phyloP scores from a whole-genome alignment of 2,888 invertebrate genomes.

The Drosophila histrio region DNA sequence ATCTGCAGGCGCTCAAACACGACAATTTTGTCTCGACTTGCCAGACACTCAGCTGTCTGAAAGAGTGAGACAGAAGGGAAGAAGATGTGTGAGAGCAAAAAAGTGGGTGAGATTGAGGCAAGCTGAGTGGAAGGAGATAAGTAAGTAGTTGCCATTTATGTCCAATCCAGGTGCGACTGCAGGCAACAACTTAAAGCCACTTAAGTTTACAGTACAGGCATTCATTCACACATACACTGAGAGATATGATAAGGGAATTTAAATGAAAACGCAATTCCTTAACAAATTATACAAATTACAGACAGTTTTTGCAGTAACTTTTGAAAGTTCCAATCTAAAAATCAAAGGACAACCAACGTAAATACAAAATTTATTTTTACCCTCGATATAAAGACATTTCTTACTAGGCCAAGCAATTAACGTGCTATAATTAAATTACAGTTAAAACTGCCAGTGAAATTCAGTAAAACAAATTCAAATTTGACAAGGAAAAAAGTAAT shows the following conservation, averaged over 20 bases:
- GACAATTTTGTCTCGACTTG: constrained; percentile 17
- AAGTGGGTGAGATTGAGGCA: neutral
- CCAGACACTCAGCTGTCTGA: neutral
- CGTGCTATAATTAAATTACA: no score
- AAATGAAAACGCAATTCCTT: neutral
- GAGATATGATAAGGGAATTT: no score
- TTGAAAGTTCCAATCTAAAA: no score
- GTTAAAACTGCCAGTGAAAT: no score
- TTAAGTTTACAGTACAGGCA: constrained; percentile 10
- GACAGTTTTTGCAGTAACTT: no score
- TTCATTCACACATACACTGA: constrained; percentile 1
- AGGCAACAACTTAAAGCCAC: constrained; percentile 27
- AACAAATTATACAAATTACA: no score
- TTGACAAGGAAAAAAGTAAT: no score
- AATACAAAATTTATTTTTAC: no score
- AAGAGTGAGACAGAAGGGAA: neutral
- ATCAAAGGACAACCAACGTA: no score
- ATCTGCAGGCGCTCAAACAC: constrained; percentile 36
- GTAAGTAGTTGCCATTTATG: constrained; percentile 43
- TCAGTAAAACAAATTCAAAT: no score
- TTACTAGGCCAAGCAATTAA: no score
- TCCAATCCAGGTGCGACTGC: constrained; percentile 35
- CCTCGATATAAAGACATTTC: no score
- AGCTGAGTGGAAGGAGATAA: constrained; percentile 6
- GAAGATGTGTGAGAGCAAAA: neutral